phyloP scores from a whole-genome alignment of 2,113 vertebrate species.

The Etheostoma cragini region DNA sequence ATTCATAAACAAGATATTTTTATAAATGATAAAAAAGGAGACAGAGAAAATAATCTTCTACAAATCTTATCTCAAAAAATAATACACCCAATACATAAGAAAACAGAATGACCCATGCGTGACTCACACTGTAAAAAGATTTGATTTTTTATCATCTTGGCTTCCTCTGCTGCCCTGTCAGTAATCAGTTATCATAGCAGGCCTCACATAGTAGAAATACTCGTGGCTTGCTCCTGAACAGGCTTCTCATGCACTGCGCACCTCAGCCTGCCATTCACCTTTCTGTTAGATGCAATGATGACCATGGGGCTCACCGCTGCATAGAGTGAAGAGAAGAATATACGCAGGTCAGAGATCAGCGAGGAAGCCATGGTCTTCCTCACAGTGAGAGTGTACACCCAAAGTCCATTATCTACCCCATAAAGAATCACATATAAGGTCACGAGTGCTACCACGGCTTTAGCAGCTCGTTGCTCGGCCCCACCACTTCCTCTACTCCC shows the following conservation, averaged over 20 bases:
- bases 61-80: background rate
- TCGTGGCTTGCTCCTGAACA: constrained; percentile 34
- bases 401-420: constrained; percentile 82
- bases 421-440: constrained; percentile 80
- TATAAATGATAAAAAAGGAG: background rate
- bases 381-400: constrained; percentile 84
- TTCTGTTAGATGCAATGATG: constrained; percentile 82
- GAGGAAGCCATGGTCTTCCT: constrained; percentile 74
- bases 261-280: constrained; percentile 75
- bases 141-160: background rate
- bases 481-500: constrained; percentile 19
- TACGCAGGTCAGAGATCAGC: constrained; percentile 80
- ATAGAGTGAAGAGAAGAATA: constrained; percentile 83
- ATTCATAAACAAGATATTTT: background rate
- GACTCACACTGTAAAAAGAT: background rate
- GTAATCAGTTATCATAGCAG: constrained; percentile 4
- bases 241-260: constrained; percentile 57
- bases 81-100: background rate
- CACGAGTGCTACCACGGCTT: constrained; percentile 79
- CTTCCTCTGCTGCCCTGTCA: constrained; percentile 11
- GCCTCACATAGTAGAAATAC: constrained; percentile 43
- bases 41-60: background rate
- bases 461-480: constrained; percentile 75
- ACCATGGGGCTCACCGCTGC: constrained; percentile 81
- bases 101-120: background rate